Conservation (phyloP, 2,888 invertebrate species). For the Eurois occulta region DNA sequence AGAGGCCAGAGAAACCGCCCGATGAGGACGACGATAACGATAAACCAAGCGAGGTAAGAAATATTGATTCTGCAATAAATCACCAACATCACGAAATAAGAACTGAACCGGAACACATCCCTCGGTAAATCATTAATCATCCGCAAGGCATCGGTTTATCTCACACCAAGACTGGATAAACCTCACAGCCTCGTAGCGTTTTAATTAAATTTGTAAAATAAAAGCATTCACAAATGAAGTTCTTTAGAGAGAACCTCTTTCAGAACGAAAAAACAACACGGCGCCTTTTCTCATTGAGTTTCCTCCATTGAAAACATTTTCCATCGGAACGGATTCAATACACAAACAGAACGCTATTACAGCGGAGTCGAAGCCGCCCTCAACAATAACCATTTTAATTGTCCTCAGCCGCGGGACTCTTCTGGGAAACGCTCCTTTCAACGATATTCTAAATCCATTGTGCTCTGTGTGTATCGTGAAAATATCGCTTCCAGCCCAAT, state of each 20-base stretch:
- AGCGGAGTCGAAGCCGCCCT: slow-evolving; percentile 75
- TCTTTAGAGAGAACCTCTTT: slow-evolving; percentile 78
- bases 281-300: slow-evolving; percentile 80
- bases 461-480: slow-evolving; percentile 86
- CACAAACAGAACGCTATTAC: slow-evolving; percentile 83
- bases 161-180: slow-evolving; percentile 71
- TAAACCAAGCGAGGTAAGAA: slow-evolving; percentile 88
- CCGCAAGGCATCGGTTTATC: slow-evolving; percentile 67
- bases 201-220: slow-evolving; percentile 86
- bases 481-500: slow-evolving; percentile 89
- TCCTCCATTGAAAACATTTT: slow-evolving; percentile 84
- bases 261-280: slow-evolving; percentile 80
- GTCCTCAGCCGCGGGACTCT: slow-evolving; percentile 83
- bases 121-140: slow-evolving; percentile 74
- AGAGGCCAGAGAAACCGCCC: slow-evolving; percentile 95
- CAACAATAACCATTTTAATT: slow-evolving; percentile 88
- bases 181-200: slow-evolving; percentile 68
- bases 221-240: slow-evolving; percentile 82
- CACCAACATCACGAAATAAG: slow-evolving; percentile 65
- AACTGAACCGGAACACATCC: slow-evolving; percentile 65
- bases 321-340: slow-evolving; percentile 83
- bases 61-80: slow-evolving; percentile 69
- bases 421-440: slow-evolving; percentile 82
- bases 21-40: slow-evolving; percentile 91
- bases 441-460: slow-evolving; percentile 87